A percentile compares a stretch with the other conserved stretches of the same genome.
Evolutionary conservation across 2,797 vertebrate species (phyloP).

Genomic region (Lutra lutra): DNA sequence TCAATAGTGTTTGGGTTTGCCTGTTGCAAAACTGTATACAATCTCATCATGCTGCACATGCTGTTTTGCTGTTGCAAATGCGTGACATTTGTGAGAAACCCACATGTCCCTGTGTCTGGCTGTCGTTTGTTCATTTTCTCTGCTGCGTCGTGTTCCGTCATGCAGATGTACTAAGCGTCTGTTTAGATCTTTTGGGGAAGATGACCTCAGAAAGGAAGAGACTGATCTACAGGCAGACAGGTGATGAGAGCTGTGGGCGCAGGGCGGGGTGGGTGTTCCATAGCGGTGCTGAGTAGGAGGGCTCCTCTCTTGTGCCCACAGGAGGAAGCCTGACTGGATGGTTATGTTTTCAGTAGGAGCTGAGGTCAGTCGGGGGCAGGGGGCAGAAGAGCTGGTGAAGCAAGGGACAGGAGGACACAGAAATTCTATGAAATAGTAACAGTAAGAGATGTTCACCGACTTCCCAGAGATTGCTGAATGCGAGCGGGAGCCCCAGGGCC

Average conservation of each 20-base stretch:
- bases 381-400: not conserved
- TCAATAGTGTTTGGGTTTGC: not conserved
- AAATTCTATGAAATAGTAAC: not conserved
- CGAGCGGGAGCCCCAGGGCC: fast-evolving
- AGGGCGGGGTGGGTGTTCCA: too few species aligned
- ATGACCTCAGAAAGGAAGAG: not conserved
- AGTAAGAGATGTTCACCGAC: not conserved
- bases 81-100: not conserved
- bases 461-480: not conserved
- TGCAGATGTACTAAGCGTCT: not conserved
- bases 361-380: not conserved
- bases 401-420: fast-evolving
- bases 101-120: fast-evolving
- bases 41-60: too few species aligned
- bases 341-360: not conserved
- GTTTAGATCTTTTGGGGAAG: not conserved
- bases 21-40: not conserved
- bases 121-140: not conserved
- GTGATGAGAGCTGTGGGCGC: not conserved
- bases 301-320: not conserved
- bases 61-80: not conserved
- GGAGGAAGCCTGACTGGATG: not conserved
- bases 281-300: not conserved
- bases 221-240: not conserved
- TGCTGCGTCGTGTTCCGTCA: not conserved